Conservation (phyloP, 2,888 invertebrate species). For the Caenorhabditis uteleia region DNA sequence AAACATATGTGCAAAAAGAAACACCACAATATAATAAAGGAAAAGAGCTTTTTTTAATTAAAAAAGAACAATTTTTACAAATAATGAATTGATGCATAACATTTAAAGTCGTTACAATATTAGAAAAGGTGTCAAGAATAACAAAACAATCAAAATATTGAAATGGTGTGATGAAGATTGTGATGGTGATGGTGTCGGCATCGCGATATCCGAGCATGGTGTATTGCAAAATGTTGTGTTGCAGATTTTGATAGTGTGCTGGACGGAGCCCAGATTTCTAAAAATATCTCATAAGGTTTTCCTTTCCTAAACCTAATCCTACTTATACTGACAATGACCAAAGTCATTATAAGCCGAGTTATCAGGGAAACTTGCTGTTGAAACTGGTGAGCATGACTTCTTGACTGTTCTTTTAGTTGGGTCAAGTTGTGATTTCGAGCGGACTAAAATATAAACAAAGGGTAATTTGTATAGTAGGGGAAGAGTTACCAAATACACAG, state of each 20-base stretch:
- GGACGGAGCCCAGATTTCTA: slow-evolving; percentile 15
- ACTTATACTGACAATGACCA: slow-evolving; percentile 40
- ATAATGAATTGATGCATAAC: too few species aligned
- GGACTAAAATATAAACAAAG: slow-evolving; percentile 4
- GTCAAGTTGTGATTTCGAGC: slow-evolving; percentile 14
- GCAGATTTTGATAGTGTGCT: slow-evolving; percentile 38
- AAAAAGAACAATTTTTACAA: too few species aligned
- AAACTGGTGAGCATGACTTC: slow-evolving; percentile 32
- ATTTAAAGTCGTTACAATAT: too few species aligned
- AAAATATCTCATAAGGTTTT: background rate
- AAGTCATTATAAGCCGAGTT: slow-evolving; percentile 20
- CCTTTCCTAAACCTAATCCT: background rate
- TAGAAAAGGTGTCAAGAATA: too few species aligned
- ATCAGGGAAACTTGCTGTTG: slow-evolving; percentile 32
- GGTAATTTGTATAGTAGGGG: background rate
- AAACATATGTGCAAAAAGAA: too few species aligned
- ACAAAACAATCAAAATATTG: too few species aligned
- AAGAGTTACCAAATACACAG: slow-evolving; percentile 32
- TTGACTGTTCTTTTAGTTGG: slow-evolving; percentile 22
- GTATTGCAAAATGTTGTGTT: slow-evolving; percentile 41
- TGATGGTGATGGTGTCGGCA: slow-evolving; percentile 21
- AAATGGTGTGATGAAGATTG: slow-evolving; percentile 7
- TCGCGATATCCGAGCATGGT: slow-evolving; percentile 23
- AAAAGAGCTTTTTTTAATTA: too few species aligned
- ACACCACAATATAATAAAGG: too few species aligned